Conservation (phyloP, 1,140 invertebrate genomes). For the Chrysoperla carnea region DNA sequence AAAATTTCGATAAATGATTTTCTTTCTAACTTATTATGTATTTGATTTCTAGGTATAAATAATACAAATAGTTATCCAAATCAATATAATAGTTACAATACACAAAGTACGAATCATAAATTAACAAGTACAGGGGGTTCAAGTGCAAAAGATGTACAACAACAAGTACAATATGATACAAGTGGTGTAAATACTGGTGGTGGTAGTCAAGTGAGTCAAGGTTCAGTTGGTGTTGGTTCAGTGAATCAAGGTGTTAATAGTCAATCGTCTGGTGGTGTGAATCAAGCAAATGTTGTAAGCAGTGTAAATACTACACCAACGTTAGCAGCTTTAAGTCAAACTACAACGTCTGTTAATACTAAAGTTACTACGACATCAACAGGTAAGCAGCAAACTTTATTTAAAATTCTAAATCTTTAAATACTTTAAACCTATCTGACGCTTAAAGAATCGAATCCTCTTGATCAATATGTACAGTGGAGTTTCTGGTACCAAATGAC, state of each 20-base stretch:
- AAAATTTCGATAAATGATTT: slow-evolving; percentile 9
- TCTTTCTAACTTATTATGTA: slow-evolving; percentile 13
- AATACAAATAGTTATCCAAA: slow-evolving; percentile 11
- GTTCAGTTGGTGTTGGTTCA: not conserved
- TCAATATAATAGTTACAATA: not conserved
- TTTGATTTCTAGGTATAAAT: slow-evolving; percentile 16
- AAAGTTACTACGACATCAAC: not conserved
- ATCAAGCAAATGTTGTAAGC: not conserved
- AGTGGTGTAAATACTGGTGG: not conserved
- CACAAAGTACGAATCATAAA: not conserved
- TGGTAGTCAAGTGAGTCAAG: not conserved
- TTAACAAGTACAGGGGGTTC: slow-evolving; percentile 5
- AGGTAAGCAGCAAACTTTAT: slow-evolving; percentile 14
- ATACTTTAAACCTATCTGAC: too few species aligned
- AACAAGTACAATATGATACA: not conserved
- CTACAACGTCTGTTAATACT: not conserved
- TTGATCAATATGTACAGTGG: too few species aligned
- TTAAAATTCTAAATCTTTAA: slow-evolving; percentile 6
- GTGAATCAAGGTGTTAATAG: not conserved
- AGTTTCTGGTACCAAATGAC: too few species aligned
- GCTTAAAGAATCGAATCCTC: too few species aligned
- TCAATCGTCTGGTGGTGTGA: not conserved
- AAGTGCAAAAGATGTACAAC: too few species aligned
- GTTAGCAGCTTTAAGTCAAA: not conserved
- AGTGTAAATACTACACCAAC: not conserved